A percentile compares a stretch with the other conserved stretches of the same genome.
phyloP scores from a whole-genome alignment of 2,113 vertebrate species.

The Pteropus alecto region DNA sequence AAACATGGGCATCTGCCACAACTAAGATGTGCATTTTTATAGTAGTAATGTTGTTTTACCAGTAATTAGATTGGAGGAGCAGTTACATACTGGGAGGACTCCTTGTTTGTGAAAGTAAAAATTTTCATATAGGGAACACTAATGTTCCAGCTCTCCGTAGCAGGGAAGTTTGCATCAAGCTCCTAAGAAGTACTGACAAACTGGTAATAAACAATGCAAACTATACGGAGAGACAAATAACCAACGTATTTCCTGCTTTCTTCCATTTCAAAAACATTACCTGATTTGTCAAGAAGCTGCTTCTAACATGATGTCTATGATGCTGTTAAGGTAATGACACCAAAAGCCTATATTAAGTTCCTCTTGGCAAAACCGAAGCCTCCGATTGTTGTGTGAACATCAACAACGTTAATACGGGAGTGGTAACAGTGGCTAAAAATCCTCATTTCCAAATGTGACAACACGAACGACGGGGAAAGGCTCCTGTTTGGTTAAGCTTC shows the following conservation, averaged over 20 bases:
- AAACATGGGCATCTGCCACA: conserved; percentile 13
- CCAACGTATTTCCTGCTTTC: not conserved
- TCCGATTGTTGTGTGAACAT: not conserved
- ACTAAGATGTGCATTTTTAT: not conserved
- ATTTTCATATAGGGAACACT: not conserved
- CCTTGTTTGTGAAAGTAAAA: not conserved
- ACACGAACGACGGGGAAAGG: not conserved
- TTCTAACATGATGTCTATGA: not conserved
- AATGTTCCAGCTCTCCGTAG: not conserved
- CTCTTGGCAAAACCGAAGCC: not conserved
- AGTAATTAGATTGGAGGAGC: not conserved
- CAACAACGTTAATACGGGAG: conserved; percentile 9
- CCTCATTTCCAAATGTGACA: conserved; percentile 10
- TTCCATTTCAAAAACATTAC: conserved; percentile 23
- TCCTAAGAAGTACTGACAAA: not conserved
- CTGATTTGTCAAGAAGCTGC: conserved; percentile 20
- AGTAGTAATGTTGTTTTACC: not conserved
- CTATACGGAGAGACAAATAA: not conserved
- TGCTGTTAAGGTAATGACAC: not conserved
- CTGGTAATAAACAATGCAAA: not conserved
- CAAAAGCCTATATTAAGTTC: not conserved
- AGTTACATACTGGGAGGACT: not conserved
- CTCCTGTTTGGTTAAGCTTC: not conserved
- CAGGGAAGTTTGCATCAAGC: not conserved
- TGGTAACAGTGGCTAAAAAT: not conserved